phyloP scores from a whole-genome alignment of 2,113 vertebrate species.

The Sylvietta virens region DNA sequence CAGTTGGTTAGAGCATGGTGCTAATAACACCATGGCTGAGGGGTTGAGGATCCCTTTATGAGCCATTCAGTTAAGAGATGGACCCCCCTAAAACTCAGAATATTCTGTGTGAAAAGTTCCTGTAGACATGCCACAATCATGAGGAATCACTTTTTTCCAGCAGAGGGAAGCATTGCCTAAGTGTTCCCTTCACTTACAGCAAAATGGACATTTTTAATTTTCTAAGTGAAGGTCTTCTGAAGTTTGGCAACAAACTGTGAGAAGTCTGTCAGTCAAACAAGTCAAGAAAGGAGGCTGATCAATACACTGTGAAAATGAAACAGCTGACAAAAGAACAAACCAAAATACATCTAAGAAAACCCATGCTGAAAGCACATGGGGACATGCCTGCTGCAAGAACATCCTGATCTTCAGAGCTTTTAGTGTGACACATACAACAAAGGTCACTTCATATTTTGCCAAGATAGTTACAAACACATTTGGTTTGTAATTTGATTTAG shows the following conservation, averaged over 20 bases:
- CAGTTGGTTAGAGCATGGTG: background rate
- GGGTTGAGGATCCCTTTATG: background rate
- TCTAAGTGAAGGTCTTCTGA: background rate
- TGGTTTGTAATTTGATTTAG: background rate
- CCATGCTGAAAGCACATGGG: background rate
- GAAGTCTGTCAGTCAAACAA: background rate
- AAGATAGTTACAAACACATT: background rate
- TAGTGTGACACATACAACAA: background rate
- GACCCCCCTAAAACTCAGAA: background rate
- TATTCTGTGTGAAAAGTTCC: background rate
- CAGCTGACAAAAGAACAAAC: background rate
- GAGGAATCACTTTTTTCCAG: conserved; percentile 40
- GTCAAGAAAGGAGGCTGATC: background rate
- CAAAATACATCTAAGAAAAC: background rate
- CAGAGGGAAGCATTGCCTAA: conserved; percentile 71
- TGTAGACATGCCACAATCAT: background rate
- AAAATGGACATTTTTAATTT: background rate
- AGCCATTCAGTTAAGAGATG: background rate
- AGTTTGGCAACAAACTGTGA: background rate
- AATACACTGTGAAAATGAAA: background rate
- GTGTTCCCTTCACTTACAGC: background rate
- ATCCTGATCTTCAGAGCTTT: background rate
- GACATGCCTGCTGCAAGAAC: background rate
- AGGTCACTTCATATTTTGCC: background rate
- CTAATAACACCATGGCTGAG: background rate